Percentiles rank a stretch among this genome's conserved stretches.
Conservation (phyloP, 2,113 vertebrate genomes). For the Hucho hucho region DNA sequence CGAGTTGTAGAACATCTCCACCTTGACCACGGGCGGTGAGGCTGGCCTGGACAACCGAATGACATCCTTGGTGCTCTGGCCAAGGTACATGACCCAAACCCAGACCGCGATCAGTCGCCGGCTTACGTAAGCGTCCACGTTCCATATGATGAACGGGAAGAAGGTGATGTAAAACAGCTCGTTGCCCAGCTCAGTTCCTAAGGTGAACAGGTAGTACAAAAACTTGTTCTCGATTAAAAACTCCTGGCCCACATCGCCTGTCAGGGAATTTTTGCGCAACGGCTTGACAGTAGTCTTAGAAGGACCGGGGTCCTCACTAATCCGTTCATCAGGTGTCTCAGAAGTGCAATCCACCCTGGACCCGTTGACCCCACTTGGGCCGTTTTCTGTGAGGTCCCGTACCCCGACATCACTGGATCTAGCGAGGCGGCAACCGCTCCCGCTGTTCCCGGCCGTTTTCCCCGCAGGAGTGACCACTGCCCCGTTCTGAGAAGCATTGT, state of each 20-base stretch:
- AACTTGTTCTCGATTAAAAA: conserved; percentile 81
- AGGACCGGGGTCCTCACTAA: not conserved
- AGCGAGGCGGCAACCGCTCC: not conserved
- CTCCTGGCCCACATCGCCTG: conserved; percentile 80
- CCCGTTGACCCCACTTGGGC: not conserved
- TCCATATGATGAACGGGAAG: conserved; percentile 94
- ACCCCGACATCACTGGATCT: conserved; percentile 14
- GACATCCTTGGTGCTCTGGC: conserved; percentile 96
- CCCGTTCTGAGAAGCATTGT: conserved; percentile 66
- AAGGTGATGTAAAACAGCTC: conserved; percentile 94
- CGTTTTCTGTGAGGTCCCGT: not conserved
- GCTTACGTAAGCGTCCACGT: conserved; percentile 86
- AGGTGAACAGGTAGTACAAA: conserved; percentile 87
- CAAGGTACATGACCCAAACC: conserved; percentile 98
- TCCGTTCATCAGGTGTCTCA: not conserved
- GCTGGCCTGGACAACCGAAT: conserved; percentile 89
- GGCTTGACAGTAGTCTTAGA: conserved; percentile 51
- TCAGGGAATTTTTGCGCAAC: conserved; percentile 89
- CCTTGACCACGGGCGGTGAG: conserved; percentile 91
- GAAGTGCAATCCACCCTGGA: not conserved
- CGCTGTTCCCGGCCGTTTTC: not conserved
- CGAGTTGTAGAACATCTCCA: conserved; percentile 97
- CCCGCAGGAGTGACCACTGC: conserved; percentile 32
- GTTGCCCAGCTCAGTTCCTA: conserved; percentile 95
- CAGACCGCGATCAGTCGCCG: conserved; percentile 87